A percentile compares a stretch with the other conserved stretches of the same genome.
Conservation (phyloP, 2,797 vertebrate species). For the Amphiprion clarkii region DNA sequence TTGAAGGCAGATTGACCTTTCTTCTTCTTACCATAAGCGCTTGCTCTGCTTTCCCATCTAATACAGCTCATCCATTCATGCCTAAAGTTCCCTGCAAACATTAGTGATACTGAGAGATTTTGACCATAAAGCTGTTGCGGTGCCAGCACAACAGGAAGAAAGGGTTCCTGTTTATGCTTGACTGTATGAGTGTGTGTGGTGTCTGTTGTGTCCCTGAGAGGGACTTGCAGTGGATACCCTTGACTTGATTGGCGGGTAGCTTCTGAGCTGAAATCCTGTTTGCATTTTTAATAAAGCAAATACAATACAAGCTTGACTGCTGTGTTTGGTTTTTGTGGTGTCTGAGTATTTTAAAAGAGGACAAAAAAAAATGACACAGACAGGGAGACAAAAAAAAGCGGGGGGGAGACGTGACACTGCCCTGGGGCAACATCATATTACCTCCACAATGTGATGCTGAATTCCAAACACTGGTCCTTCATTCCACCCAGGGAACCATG, state of each 20-base stretch:
- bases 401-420: conserved; percentile 21
- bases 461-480: conserved; percentile 51
- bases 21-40: conserved; percentile 2
- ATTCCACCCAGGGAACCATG: conserved; percentile 36
- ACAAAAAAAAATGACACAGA: conserved; percentile 17
- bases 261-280: conserved; percentile 52
- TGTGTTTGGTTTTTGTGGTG: neutral
- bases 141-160: conserved; percentile 5
- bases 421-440: conserved; percentile 50
- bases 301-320: conserved; percentile 7
- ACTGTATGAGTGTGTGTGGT: neutral
- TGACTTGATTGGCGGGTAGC: conserved; percentile 53
- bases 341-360: conserved; percentile 13
- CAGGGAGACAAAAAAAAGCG: conserved; percentile 6
- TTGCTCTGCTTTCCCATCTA: conserved; percentile 16
- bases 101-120: conserved; percentile 20
- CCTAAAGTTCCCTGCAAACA: neutral
- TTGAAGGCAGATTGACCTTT: conserved; percentile 63
- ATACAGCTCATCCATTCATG: conserved; percentile 17
- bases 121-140: conserved; percentile 18
- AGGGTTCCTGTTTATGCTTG: neutral
- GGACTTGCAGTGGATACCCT: conserved; percentile 56
- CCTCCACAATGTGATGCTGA: conserved; percentile 43
- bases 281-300: conserved; percentile 64
- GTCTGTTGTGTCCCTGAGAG: conserved; percentile 23